Conservation (phyloP, 92 coral and sea anemone genomes). For the Palythoa heliodiscus region DNA sequence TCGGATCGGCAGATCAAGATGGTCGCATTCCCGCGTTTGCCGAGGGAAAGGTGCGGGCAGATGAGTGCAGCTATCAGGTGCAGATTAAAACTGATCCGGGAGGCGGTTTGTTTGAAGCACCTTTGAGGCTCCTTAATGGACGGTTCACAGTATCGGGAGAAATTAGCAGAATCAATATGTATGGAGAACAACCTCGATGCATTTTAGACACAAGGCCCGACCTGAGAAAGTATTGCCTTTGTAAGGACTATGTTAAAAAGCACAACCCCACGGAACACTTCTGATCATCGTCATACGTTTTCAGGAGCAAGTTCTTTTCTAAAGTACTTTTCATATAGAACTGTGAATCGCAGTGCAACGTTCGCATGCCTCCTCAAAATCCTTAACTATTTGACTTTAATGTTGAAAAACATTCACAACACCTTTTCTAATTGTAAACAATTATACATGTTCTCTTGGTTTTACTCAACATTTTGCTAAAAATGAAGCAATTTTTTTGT, state of each 20-base stretch:
- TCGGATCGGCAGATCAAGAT: conserved; percentile 79
- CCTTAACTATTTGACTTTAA: too few species aligned
- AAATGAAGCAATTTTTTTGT: too few species aligned
- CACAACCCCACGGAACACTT: neutral
- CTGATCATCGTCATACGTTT: neutral
- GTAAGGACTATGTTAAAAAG: conserved; percentile 53
- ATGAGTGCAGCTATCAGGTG: conserved; percentile 81
- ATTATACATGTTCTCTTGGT: too few species aligned
- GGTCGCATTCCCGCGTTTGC: conserved; percentile 88
- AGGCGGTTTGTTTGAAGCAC: conserved; percentile 80
- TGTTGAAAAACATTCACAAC: too few species aligned
- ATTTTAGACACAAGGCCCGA: conserved; percentile 77
- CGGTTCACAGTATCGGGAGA: conserved; percentile 66
- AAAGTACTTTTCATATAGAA: neutral
- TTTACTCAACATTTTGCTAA: too few species aligned
- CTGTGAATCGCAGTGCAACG: too few species aligned
- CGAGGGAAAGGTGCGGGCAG: conserved; percentile 29
- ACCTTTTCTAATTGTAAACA: too few species aligned
- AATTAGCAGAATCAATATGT: conserved; percentile 82
- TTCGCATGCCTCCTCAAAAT: too few species aligned
- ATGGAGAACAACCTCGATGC: conserved; percentile 90
- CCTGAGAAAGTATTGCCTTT: conserved; percentile 82
- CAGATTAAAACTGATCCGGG: conserved; percentile 82
- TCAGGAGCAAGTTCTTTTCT: too few species aligned
- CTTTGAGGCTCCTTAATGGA: conserved; percentile 61